A percentile compares a stretch with the other conserved stretches of the same genome.
These are phyloP conservation scores for Vulpes lagopus DNA, from an alignment of 2,113 vertebrate species.

Conservation along the genomic window DNA sequence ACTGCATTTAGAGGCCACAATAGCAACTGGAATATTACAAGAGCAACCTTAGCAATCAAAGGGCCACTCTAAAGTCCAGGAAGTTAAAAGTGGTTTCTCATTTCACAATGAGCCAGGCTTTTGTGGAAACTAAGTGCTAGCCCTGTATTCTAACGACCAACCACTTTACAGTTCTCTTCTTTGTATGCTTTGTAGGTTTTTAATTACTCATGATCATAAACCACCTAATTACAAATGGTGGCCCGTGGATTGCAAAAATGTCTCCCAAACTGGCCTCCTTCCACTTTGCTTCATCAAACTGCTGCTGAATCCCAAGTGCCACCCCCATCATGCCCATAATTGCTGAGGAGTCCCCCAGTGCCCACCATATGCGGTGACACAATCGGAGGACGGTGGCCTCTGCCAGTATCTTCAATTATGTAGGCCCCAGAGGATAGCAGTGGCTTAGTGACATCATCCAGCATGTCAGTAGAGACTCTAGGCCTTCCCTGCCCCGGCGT, in stretches of 20 bases:
- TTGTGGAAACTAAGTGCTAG: background rate
- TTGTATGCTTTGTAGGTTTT: background rate
- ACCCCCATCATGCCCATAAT: background rate
- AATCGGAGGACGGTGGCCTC: background rate
- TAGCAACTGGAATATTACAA: background rate
- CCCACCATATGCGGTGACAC: background rate
- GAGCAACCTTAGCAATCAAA: background rate
- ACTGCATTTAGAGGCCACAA: background rate
- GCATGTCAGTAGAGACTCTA: background rate
- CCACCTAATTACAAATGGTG: background rate
- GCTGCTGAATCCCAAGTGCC: background rate
- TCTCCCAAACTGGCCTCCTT: background rate
- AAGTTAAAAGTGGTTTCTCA: background rate
- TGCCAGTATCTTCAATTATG: background rate
- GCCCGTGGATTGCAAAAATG: background rate
- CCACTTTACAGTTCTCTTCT: background rate
- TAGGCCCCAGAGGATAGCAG: background rate
- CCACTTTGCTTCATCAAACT: background rate
- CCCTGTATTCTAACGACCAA: background rate
- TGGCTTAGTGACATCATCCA: background rate
- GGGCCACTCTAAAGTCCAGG: background rate
- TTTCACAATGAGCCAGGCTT: background rate
- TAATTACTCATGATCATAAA: background rate
- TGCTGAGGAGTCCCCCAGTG: background rate
- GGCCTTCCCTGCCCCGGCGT: background rate